Evolutionary conservation across 2,888 invertebrate species (phyloP), one percentile per base, ranked within the genome.

Genomic region (Sclerodermus sp.): DNA sequence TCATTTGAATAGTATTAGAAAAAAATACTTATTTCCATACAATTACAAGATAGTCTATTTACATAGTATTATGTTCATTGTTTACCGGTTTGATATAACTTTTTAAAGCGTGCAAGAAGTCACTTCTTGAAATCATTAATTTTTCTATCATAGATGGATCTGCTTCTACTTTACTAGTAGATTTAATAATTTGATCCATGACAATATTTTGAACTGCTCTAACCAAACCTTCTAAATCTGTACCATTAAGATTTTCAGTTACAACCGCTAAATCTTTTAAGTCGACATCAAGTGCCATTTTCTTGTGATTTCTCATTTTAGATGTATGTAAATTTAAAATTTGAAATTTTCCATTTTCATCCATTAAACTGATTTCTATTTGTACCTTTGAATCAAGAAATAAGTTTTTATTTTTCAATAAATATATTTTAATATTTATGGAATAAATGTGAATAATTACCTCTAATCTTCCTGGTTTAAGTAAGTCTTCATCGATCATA

Each of bases 401-500:
- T 8, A 23, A n/a, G n/a, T 23, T 23, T 3, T 23, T 23, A 23
- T 5, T 23, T 10, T 14, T 40, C 41, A 31, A 31, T 23, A 23
- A 23, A 13, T 30, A 16, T 39, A 31, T 38, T 37, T 18, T 43
- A 30, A 30, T 1, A 12, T 14, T 32, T 41, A 38, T 23, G 45
- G n/a, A 49, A 45, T 45, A 1, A 5, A n/a, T 49, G n/a, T 16
- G 17, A 44, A 32, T 34, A 17, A 14, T 81, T 34, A 87, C 86
- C 80, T 99, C 99, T 43, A 99, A 83, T 69, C 99, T 85, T 16
- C 99, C 99, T 1, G 99, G 99, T 73, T 99, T 86, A 66, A 99
- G 79, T 44, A 99, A 81, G 8, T 99, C 99, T 70, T 99, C 99
- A 78, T 99, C 99, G 67, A 99, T 99, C 98, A 99, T 98, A 76